Evolutionary conservation across 2,797 vertebrate species (phyloP).

Genomic region (Sciaenops ocellatus): DNA sequence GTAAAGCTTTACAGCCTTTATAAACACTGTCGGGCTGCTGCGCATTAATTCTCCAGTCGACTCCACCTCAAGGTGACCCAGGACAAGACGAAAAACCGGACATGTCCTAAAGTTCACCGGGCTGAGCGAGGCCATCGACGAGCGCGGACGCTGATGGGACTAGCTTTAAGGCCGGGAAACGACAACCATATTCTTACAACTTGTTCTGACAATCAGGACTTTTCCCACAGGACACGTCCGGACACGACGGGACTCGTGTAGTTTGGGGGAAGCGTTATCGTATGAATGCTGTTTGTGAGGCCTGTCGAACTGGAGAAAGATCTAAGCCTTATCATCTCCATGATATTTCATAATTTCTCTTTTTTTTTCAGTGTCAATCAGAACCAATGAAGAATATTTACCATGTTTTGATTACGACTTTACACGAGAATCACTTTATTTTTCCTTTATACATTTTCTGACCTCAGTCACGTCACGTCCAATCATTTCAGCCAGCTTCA

Average conservation of each 20-base stretch:
- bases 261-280: slow-evolving; percentile 3
- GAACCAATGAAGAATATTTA: slow-evolving; percentile 71
- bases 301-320: slow-evolving; percentile 67
- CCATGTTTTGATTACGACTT: slow-evolving; percentile 70
- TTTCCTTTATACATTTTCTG: slow-evolving; percentile 64
- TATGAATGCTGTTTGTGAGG: slow-evolving; percentile 30
- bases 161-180: slow-evolving; percentile 71
- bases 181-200: slow-evolving; percentile 59
- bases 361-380: slow-evolving; percentile 66
- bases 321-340: slow-evolving; percentile 82
- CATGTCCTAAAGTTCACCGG: too few relatives aligned
- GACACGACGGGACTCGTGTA: slow-evolving; percentile 20
- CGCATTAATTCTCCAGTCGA: slow-evolving; percentile 58
- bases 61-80: slow-evolving; percentile 30
- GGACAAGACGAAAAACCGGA: too few relatives aligned
- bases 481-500: slow-evolving; percentile 49
- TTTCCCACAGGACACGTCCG: slow-evolving; percentile 61
- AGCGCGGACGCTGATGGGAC: slow-evolving; percentile 37
- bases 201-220: slow-evolving; percentile 86
- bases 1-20: slow-evolving; percentile 69
- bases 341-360: slow-evolving; percentile 73
- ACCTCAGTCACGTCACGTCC: slow-evolving; percentile 46
- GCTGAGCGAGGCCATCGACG: neutral
- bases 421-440: slow-evolving; percentile 57
- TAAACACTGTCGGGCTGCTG: slow-evolving; percentile 48